phyloP scores from a whole-genome alignment of 2,797 vertebrate species.

The Sebastes wilsoni region DNA sequence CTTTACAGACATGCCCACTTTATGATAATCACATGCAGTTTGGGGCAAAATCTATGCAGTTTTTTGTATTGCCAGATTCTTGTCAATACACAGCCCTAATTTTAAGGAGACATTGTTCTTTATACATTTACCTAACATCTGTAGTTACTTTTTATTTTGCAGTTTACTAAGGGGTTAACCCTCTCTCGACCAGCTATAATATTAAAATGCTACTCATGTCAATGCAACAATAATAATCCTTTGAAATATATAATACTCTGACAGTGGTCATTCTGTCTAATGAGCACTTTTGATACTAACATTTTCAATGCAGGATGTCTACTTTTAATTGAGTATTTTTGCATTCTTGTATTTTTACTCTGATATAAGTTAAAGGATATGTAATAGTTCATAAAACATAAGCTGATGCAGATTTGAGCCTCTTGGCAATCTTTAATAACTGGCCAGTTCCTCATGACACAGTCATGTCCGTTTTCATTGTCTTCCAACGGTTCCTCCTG shows the following conservation, averaged over 20 bases:
- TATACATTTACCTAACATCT: no score
- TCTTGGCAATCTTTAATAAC: not conserved
- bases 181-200: not conserved
- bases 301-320: not conserved
- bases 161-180: not conserved
- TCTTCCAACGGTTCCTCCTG: constrained; percentile 24
- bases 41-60: no score
- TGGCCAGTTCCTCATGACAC: not conserved
- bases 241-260: not conserved
- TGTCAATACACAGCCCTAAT: no score
- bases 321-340: not conserved
- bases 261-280: not conserved
- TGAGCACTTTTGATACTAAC: not conserved
- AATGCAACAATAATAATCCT: not conserved
- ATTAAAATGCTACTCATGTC: not conserved
- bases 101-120: no score
- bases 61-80: no score
- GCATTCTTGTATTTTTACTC: not conserved
- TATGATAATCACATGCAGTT: no score
- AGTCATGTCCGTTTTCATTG: constrained; percentile 29
- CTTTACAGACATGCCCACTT: no score
- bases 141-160: not conserved
- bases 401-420: not conserved
- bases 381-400: not conserved
- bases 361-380: not conserved